Base-by-base conservation (phyloP, 23 tunicate species). In the Diplosoma virens region DNA sequence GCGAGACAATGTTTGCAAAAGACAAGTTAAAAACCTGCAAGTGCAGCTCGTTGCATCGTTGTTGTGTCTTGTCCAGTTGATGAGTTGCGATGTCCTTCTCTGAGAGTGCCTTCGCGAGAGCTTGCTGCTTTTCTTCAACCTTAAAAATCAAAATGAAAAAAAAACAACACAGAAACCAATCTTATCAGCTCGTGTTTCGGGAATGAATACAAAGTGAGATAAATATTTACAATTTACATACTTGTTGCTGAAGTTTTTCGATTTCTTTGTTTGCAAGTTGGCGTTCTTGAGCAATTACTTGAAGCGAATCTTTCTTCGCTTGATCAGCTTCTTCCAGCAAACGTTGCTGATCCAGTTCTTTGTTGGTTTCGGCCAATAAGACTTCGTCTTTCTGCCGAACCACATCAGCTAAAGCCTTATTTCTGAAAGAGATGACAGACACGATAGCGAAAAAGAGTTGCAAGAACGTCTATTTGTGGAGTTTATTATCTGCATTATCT, bases 291-390 rank as follows among this genome's bases (percentile, higher is more conserved):
- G 81, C 87, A 46, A 82, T 32, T 59, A 24, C 73, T 30, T 54
- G 26, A 26, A 32, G 25, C 0, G 80, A 58, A 16, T 82, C 87
- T 30, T 60, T 73, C 22, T 63, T 37, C 30, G 33, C 70, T 30
- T 58, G 69, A 3, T 74, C 80, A 34, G 87, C 69, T 23, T 28
- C 45, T 1, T 82, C 63, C 7, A 82, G 73, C 33, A 35, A 66
- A 24, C 81, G 47, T 18, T 61, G 73, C n/a, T 74, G 81, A 37
- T 75, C 73, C 29, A 82, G 28, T 29, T 82, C 87, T 1, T 80
- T 70, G 54, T 82, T 82, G 45, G 30, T 82, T 27, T 82, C 87
- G 41, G 87, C 87, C 36, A 82, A 48, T 46, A 82, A 59, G 5
- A 80, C 87, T 7, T 66, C 87, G 21, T 82, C 50, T 41, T 41